Evolutionary conservation across 2,797 vertebrate species (phyloP).

Genomic region (Sebastes matsubarae): DNA sequence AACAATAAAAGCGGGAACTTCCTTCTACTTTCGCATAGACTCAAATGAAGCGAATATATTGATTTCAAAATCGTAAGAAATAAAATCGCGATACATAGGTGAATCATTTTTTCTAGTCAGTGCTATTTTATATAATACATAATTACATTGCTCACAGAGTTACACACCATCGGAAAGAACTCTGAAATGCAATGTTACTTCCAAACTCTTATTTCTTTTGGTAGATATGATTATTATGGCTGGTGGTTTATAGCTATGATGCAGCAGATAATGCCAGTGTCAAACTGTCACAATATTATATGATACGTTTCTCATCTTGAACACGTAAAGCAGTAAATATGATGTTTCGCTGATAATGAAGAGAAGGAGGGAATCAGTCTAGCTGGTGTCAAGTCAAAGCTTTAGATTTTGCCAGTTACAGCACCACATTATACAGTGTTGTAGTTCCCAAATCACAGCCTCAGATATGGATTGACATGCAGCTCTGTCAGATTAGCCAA

Average conservation of each 20-base stretch:
- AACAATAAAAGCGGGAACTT: too few species aligned
- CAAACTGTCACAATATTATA: neutral
- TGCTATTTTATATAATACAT: neutral
- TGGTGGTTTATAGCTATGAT: neutral
- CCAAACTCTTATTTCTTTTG: neutral
- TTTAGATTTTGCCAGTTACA: neutral
- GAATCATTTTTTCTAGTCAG: neutral
- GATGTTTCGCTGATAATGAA: neutral
- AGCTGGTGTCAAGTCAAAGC: conserved; percentile 20
- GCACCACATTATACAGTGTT: neutral
- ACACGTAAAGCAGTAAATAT: neutral
- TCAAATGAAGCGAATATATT: too few species aligned
- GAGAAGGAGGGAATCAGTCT: neutral
- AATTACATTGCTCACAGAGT: neutral
- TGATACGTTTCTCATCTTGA: neutral
- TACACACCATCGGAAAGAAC: neutral
- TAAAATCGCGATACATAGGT: too few species aligned
- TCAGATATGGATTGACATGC: conserved; percentile 1
- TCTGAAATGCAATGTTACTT: neutral
- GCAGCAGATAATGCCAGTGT: neutral
- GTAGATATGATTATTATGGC: neutral
- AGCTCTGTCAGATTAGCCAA: conserved; percentile 22
- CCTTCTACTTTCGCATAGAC: too few species aligned
- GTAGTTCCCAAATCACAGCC: neutral
- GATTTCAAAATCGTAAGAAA: too few species aligned